phyloP scores from a whole-genome alignment of 2,113 vertebrate genomes.

The Girardinichthys multiradiatus region DNA sequence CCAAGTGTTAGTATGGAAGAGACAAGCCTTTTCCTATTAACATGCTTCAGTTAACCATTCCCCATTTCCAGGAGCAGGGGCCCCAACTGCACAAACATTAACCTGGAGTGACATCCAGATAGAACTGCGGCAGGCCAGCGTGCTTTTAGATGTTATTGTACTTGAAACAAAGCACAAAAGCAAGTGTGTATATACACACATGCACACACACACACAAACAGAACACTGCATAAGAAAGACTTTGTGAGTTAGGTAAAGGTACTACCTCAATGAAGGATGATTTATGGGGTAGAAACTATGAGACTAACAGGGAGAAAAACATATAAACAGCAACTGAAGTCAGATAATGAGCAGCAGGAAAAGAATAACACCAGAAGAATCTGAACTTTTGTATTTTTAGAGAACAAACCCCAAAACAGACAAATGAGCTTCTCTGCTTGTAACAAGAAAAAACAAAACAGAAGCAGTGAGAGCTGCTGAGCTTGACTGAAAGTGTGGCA shows the following conservation, averaged over 20 bases:
- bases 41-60: slow-evolving; percentile 92
- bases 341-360: background rate
- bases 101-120: slow-evolving; percentile 88
- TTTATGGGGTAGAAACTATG: slow-evolving; percentile 20
- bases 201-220: slow-evolving; percentile 26
- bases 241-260: slow-evolving; percentile 20
- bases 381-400: slow-evolving; percentile 38
- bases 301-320: slow-evolving; percentile 19
- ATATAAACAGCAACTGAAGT: slow-evolving; percentile 11
- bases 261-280: slow-evolving; percentile 32
- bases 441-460: slow-evolving; percentile 14
- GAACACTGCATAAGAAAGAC: slow-evolving; percentile 37
- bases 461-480: slow-evolving; percentile 53
- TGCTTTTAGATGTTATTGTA: slow-evolving; percentile 75
- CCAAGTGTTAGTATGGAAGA: slow-evolving; percentile 95
- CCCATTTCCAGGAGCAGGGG: slow-evolving; percentile 80
- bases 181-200: slow-evolving; percentile 41
- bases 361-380: slow-evolving; percentile 21
- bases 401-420: slow-evolving; percentile 28
- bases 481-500: slow-evolving; percentile 69
- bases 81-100: slow-evolving; percentile 84
- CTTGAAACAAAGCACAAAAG: slow-evolving; percentile 74
- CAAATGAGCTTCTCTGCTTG: slow-evolving; percentile 32
- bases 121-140: slow-evolving; percentile 72
- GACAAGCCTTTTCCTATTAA: slow-evolving; percentile 94